These are phyloP conservation scores for Eueides isabella DNA, from an alignment of 1,140 invertebrate genomes.

Conservation along the genomic window DNA sequence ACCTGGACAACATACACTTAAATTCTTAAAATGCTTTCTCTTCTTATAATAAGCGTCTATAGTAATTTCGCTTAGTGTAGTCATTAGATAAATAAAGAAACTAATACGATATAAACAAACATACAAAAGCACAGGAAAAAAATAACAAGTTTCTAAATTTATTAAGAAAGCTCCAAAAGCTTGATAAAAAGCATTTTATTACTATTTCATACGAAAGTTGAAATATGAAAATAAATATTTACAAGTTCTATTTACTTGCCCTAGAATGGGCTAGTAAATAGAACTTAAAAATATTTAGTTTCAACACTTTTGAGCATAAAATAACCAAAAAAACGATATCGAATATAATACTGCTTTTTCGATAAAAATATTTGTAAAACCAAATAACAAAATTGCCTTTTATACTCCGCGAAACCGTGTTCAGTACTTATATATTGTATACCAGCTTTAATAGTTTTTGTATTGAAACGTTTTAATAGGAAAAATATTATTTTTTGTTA, in stretches of 20 bases:
- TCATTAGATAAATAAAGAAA: no score
- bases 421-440: neutral
- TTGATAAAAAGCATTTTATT: neutral
- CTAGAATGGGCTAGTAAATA: neutral
- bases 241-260: neutral
- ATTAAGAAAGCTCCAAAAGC: neutral
- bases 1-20: no score
- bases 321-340: neutral
- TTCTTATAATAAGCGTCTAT: no score
- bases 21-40: no score
- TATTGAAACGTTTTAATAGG: neutral
- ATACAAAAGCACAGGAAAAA: neutral
- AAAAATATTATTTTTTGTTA: no score
- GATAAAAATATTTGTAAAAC: neutral
- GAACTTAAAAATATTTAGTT: no score
- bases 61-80: no score
- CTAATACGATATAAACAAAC: neutral
- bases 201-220: neutral
- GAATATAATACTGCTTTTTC: neutral
- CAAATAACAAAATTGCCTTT: neutral
- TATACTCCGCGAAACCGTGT: neutral
- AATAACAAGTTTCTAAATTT: neutral
- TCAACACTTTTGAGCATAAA: neutral
- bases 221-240: constrained; percentile 9
- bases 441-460: neutral